phyloP scores from a whole-genome alignment of 2,888 invertebrate genomes.

The Nymphalis polychloros region DNA sequence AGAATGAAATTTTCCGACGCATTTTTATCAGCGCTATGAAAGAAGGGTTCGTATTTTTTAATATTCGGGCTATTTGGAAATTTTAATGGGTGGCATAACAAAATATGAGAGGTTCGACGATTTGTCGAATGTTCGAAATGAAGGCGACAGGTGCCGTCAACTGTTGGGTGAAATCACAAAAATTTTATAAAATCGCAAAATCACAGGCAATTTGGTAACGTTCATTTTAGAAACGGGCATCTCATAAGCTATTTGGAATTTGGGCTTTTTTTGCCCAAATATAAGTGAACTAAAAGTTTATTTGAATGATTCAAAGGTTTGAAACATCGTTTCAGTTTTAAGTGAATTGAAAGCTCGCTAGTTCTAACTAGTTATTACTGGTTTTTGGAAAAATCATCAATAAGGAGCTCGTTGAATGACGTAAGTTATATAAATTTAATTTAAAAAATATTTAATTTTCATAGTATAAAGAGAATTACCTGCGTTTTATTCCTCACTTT shows the following conservation, averaged over 20 bases:
- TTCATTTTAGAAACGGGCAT: conserved; percentile 41
- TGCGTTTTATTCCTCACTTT: too few relatives aligned
- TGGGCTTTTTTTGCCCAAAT: neutral
- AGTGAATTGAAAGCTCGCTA: neutral
- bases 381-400: too few relatives aligned
- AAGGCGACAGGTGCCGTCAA: conserved; percentile 49
- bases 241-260: conserved; percentile 22
- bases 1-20: too few relatives aligned
- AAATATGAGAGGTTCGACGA: conserved; percentile 46
- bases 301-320: neutral
- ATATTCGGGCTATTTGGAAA: conserved; percentile 37
- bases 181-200: conserved; percentile 44
- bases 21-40: neutral
- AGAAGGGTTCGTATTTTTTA: conserved; percentile 32
- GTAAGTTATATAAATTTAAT: too few relatives aligned
- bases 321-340: neutral
- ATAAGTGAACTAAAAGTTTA: neutral
- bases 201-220: conserved; percentile 43
- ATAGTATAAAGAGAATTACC: too few relatives aligned
- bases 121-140: conserved; percentile 42
- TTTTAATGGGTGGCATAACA: conserved; percentile 45
- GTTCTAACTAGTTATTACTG: too few relatives aligned
- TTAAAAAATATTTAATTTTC: too few relatives aligned
- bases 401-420: too few relatives aligned
- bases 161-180: conserved; percentile 39